Evolutionary conservation across 2,888 invertebrate genomes (phyloP).

Genomic region (Hyposoter dolosus): DNA sequence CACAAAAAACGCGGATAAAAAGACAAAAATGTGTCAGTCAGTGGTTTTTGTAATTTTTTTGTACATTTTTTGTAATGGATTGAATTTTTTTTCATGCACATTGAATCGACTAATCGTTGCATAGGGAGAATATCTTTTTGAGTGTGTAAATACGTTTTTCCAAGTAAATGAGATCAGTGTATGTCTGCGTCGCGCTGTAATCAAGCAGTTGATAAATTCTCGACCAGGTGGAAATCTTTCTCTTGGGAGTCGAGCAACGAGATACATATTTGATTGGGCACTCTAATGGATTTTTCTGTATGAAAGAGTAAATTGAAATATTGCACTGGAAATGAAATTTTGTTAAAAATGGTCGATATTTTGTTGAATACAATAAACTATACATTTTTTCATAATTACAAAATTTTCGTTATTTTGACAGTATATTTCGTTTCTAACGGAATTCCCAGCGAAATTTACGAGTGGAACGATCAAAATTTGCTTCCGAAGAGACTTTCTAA

Average conservation of each 20-base stretch:
- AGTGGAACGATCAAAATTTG: too few species aligned
- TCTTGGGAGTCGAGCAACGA: conserved; percentile 21
- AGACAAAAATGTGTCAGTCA: background rate
- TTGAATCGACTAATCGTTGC: conserved; percentile 20
- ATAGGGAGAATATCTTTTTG: background rate
- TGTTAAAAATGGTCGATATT: too few species aligned
- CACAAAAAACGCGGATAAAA: background rate
- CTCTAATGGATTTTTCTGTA: conserved; percentile 21
- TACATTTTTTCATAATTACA: too few species aligned
- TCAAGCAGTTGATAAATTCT: conserved; percentile 50
- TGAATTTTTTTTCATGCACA: background rate
- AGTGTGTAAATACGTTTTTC: background rate
- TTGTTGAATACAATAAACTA: too few species aligned
- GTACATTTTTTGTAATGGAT: background rate
- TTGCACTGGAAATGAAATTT: too few species aligned
- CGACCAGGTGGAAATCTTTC: conserved; percentile 25
- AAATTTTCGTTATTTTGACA: too few species aligned
- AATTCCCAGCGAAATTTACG: too few species aligned
- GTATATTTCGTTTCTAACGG: too few species aligned
- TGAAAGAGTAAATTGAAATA: background rate
- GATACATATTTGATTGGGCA: conserved; percentile 70
- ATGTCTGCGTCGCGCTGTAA: conserved; percentile 38
- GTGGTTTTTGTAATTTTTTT: too few species aligned
- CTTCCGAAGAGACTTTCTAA: too few species aligned
- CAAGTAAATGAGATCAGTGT: background rate